Conservation (phyloP, 2,113 vertebrate species). For the Anguilla japonica region DNA sequence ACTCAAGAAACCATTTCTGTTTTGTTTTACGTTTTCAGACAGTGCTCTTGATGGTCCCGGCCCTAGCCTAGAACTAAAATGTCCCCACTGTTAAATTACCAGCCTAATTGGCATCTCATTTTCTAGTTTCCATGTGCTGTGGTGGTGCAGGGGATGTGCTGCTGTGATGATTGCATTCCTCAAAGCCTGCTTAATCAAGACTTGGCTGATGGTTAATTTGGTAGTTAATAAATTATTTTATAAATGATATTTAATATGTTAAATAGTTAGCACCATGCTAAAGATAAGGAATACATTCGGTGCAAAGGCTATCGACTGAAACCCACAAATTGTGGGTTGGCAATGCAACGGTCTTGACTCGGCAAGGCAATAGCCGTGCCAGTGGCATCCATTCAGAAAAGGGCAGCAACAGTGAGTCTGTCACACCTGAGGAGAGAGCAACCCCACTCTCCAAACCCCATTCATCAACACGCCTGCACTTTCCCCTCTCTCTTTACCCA, state of each 20-base stretch:
- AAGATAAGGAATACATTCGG: neutral
- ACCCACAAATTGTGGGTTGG: neutral
- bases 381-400: slow-evolving; percentile 11
- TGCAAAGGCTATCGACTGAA: neutral
- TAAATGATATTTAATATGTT: no score
- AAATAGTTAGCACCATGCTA: neutral
- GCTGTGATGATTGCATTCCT: slow-evolving; percentile 7
- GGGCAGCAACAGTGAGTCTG: neutral
- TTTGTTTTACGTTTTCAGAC: slow-evolving; percentile 22
- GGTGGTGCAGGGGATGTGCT: neutral
- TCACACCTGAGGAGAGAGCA: slow-evolving; percentile 29
- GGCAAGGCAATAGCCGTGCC: neutral
- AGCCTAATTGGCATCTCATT: slow-evolving; percentile 25
- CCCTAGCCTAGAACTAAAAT: neutral
- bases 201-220: neutral
- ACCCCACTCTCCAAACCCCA: slow-evolving; percentile 27
- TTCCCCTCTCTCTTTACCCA: slow-evolving; percentile 20
- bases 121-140: slow-evolving; percentile 18
- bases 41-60: slow-evolving; percentile 27
- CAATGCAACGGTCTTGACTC: neutral
- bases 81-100: slow-evolving; percentile 26
- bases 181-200: neutral
- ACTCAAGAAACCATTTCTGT: neutral
- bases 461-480: slow-evolving; percentile 34
- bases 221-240: neutral